A percentile compares a stretch with the other conserved stretches of the same genome.
Evolutionary conservation across 2,797 vertebrate genomes (phyloP).

Genomic region (Danionella dracula): DNA sequence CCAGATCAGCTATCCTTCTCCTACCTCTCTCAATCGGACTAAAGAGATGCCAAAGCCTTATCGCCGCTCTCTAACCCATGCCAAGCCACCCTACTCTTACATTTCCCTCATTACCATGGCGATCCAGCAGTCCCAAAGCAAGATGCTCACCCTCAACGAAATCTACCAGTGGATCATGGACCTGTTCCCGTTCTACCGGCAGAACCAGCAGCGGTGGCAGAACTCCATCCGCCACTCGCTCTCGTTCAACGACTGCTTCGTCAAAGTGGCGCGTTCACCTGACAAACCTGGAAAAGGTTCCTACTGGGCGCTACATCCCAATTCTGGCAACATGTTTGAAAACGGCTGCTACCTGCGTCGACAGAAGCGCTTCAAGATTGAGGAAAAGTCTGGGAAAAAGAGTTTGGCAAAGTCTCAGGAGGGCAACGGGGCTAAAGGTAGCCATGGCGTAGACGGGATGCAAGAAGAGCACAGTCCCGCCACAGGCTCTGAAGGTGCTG

Average conservation of each 20-base stretch:
- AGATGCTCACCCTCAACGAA: constrained; percentile 89
- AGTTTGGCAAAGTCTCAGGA: constrained; percentile 60
- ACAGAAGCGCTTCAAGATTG: constrained; percentile 89
- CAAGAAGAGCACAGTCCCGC: constrained; percentile 66
- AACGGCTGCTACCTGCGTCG: constrained; percentile 88
- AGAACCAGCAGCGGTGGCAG: constrained; percentile 91
- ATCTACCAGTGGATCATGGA: constrained; percentile 97
- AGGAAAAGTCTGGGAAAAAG: constrained; percentile 78
- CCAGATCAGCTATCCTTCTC: constrained; percentile 68
- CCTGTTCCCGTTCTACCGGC: constrained; percentile 85
- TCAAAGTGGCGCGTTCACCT: constrained; percentile 85
- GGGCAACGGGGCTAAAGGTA: constrained; percentile 52
- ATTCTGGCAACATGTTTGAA: constrained; percentile 90
- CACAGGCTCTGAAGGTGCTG: constrained; percentile 68
- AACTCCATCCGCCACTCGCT: constrained; percentile 89
- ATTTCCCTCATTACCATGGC: constrained; percentile 93
- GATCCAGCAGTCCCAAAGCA: constrained; percentile 84
- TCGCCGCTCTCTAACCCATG: constrained; percentile 81
- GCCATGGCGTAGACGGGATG: constrained; percentile 53
- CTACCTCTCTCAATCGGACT: constrained; percentile 59
- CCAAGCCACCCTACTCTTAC: constrained; percentile 86
- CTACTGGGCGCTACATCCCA: constrained; percentile 87
- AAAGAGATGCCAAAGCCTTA: constrained; percentile 79
- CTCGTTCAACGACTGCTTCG: constrained; percentile 89
- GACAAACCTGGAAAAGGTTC: constrained; percentile 89